phyloP scores from a whole-genome alignment of 2,888 invertebrate species.

The Agrilus biguttatus region DNA sequence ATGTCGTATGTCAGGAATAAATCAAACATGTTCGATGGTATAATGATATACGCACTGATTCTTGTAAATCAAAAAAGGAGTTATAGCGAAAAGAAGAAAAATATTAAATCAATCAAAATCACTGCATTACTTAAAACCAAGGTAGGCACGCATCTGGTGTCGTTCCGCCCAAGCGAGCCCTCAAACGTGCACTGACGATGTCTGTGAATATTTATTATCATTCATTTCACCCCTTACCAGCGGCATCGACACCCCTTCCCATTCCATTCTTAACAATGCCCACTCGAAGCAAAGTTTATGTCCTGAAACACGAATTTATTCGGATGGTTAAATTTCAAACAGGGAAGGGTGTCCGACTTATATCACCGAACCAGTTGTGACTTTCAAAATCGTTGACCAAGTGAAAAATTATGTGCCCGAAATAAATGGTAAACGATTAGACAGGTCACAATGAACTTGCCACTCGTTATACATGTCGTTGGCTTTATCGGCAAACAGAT shows the following conservation, averaged over 20 bases:
- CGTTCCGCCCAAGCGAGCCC: constrained; percentile 14
- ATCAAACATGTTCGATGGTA: no score
- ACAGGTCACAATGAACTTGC: no score
- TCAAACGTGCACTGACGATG: constrained; percentile 9
- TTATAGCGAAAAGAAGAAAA: no score
- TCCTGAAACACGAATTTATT: constrained; percentile 13
- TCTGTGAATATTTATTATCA: constrained; percentile 9
- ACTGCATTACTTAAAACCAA: no score
- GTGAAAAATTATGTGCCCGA: constrained; percentile 8
- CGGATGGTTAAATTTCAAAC: constrained; percentile 11
- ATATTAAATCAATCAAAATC: no score
- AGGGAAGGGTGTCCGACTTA: no score
- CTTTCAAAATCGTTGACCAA: constrained; percentile 9
- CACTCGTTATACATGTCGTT: no score
- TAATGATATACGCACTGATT: no score
- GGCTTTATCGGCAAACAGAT: no score
- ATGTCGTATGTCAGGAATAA: no score
- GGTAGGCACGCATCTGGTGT: constrained; percentile 14
- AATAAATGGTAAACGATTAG: constrained; percentile 8
- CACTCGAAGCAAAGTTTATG: constrained; percentile 15
- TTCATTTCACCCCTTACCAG: constrained; percentile 13
- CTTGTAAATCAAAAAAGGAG: no score
- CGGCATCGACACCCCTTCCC: constrained; percentile 14
- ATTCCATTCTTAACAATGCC: constrained; percentile 10
- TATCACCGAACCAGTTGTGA: constrained; percentile 3